Conservation (phyloP, 2,888 invertebrate genomes). For the Cosmopolites sordidus region DNA sequence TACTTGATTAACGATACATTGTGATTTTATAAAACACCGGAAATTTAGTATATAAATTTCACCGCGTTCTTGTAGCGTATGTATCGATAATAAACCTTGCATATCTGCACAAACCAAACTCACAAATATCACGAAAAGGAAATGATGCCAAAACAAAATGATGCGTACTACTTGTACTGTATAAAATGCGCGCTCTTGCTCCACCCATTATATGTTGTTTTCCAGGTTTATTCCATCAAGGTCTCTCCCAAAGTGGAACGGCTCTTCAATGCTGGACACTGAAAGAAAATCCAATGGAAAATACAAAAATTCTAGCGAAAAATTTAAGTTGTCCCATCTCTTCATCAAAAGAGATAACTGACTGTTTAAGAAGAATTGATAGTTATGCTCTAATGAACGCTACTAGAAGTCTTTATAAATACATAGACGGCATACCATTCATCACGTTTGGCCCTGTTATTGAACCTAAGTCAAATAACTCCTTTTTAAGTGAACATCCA, state of each 20-base stretch:
- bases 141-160: too few relatives aligned
- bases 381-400: constrained; percentile 56
- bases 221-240: constrained; percentile 56
- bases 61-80: too few relatives aligned
- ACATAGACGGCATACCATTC: constrained; percentile 30
- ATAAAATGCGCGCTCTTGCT: too few relatives aligned
- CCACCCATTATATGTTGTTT: too few relatives aligned
- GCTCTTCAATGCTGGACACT: constrained; percentile 57
- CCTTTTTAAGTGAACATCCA: constrained; percentile 64
- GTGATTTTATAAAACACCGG: too few relatives aligned
- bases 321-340: constrained; percentile 59
- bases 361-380: constrained; percentile 61
- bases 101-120: too few relatives aligned
- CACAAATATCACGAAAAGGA: too few relatives aligned
- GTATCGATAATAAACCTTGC: too few relatives aligned
- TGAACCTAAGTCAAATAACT: constrained; percentile 48
- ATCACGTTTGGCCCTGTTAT: constrained; percentile 40
- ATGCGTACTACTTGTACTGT: too few relatives aligned
- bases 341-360: constrained; percentile 54
- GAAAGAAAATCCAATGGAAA: constrained; percentile 54
- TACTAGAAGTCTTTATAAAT: constrained; percentile 53
- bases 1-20: too few relatives aligned
- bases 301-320: constrained; percentile 57
- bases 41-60: too few relatives aligned
- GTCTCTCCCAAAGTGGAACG: constrained; percentile 67